These are phyloP conservation scores for Melinaea menophilus DNA, from an alignment of 2,888 invertebrate genomes.

Conservation along the genomic window DNA sequence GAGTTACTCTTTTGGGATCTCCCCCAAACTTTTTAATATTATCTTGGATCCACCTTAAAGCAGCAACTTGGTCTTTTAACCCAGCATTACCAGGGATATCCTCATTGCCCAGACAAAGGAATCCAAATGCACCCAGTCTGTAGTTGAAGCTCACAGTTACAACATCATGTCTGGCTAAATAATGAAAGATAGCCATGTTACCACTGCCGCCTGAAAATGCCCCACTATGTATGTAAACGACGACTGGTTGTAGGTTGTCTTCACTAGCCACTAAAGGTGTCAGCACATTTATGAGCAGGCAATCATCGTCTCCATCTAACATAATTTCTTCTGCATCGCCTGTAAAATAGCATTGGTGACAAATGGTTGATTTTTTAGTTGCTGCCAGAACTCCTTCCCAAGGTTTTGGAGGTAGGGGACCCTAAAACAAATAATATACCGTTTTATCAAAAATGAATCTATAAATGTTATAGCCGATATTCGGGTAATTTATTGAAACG, in stretches of 20 bases:
- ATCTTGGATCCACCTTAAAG: constrained; percentile 85
- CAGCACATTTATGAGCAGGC: constrained; percentile 54
- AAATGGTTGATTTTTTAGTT: constrained; percentile 41
- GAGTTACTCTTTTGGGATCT: constrained; percentile 85
- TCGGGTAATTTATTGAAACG: not conserved
- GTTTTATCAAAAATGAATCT: not conserved
- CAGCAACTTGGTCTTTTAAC: constrained; percentile 89
- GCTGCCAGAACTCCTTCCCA: constrained; percentile 52
- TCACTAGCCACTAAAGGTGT: constrained; percentile 55
- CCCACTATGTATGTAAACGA: constrained; percentile 67
- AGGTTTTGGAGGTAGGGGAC: constrained; percentile 55
- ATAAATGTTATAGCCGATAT: too few species aligned
- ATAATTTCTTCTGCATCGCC: constrained; percentile 45
- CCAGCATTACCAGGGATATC: constrained; percentile 90
- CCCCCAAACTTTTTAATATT: constrained; percentile 89
- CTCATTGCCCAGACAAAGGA: constrained; percentile 79
- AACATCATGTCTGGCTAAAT: constrained; percentile 82
- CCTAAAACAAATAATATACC: constrained; percentile 47
- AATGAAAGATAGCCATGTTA: constrained; percentile 71
- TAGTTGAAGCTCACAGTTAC: constrained; percentile 83
- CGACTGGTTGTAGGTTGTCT: constrained; percentile 56
- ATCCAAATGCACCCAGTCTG: constrained; percentile 84
- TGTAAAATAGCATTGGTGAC: constrained; percentile 57
- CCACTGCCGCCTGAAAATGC: constrained; percentile 62
- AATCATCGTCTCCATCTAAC: constrained; percentile 59